Conservation (phyloP, 1,140 invertebrate genomes). For the Phymastichus coffea region DNA sequence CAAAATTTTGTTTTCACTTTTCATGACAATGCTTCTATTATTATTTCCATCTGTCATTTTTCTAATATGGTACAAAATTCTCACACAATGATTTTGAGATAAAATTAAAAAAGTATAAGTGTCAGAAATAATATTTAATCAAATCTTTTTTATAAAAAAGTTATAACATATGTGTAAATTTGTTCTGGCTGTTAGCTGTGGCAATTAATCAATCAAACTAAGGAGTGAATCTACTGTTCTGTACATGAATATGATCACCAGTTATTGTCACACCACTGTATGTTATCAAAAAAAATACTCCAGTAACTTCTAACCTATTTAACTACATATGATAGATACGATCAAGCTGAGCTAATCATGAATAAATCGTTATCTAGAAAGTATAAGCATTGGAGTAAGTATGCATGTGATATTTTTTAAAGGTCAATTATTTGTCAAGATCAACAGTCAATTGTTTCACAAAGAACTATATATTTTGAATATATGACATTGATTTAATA, state of each 20-base stretch:
- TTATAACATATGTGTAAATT: no score
- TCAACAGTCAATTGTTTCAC: no score
- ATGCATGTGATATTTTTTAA: no score
- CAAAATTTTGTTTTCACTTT: not conserved
- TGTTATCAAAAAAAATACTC: conserved; percentile 4
- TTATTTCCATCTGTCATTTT: conserved; percentile 3
- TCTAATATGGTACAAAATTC: not conserved
- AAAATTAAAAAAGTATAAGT: not conserved
- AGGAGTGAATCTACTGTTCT: conserved; percentile 22
- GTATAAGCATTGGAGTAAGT: no score
- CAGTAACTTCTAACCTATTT: conserved; percentile 4
- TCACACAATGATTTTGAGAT: not conserved
- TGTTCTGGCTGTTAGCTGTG: no score
- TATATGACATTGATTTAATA: no score
- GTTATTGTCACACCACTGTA: conserved; percentile 17
- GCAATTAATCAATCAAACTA: no score
- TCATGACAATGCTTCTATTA: not conserved
- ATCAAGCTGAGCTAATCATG: no score
- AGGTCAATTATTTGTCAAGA: no score
- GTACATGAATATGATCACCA: conserved; percentile 9
- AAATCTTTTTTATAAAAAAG: no score
- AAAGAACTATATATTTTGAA: no score
- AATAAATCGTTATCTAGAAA: no score
- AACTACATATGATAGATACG: conserved; percentile 8
- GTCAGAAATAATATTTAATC: not conserved